Conservation (phyloP, 2,113 vertebrate genomes). For the Pitta sordida region DNA sequence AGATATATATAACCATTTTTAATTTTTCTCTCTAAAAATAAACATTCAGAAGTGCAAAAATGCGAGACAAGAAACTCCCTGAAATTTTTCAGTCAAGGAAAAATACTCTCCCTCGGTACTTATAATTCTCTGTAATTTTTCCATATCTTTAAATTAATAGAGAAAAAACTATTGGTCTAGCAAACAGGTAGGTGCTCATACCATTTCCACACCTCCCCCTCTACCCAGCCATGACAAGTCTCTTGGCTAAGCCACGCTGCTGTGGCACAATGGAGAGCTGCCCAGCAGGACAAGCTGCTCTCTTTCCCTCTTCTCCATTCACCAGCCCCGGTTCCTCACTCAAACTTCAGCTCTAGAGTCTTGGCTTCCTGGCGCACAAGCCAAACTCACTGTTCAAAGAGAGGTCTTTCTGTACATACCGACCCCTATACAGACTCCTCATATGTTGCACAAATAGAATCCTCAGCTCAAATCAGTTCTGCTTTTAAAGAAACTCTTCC, state of each 20-base stretch:
- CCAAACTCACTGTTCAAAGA: fast-evolving
- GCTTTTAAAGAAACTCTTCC: neutral
- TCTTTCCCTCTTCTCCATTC: fast-evolving
- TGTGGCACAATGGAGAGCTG: slow-evolving; percentile 20
- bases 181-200: neutral
- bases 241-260: fast-evolving
- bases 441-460: neutral
- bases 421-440: neutral
- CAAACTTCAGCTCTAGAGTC: fast-evolving
- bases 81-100: neutral
- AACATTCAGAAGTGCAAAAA: neutral
- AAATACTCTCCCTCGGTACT: neutral
- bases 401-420: neutral
- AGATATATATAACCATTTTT: neutral
- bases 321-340: fast-evolving
- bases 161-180: neutral
- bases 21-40: neutral
- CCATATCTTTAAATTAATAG: neutral
- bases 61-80: neutral
- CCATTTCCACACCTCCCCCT: fast-evolving
- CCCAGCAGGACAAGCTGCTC: fast-evolving
- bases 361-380: fast-evolving
- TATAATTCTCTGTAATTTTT: neutral
- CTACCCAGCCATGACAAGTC: fast-evolving
- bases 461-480: neutral